These are phyloP conservation scores for Plemyria rubiginata DNA, from an alignment of 2,888 invertebrate species.

Conservation along the genomic window DNA sequence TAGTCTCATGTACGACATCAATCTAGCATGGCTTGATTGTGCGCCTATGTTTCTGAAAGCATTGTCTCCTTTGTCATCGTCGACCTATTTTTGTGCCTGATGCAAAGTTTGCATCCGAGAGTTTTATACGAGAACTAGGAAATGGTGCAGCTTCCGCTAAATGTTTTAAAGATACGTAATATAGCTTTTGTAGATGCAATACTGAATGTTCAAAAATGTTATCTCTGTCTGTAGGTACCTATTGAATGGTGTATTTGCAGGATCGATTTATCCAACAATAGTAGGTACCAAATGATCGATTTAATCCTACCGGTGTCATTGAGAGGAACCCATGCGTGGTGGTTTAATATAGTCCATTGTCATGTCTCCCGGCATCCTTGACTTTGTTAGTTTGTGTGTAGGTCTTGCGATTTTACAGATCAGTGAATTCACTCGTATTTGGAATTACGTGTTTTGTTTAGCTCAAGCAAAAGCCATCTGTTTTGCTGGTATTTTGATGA, in stretches of 20 bases:
- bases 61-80: constrained; percentile 27
- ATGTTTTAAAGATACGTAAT: background rate
- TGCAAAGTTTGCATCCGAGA: constrained; percentile 16
- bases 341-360: constrained; percentile 39
- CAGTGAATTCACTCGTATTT: constrained; percentile 37
- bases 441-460: constrained; percentile 41
- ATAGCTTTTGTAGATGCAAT: background rate
- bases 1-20: constrained; percentile 41
- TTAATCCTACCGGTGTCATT: constrained; percentile 31
- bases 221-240: too few species aligned
- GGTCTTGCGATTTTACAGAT: constrained; percentile 50
- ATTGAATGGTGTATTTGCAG: background rate
- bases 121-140: background rate
- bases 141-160: background rate
- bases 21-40: constrained; percentile 34
- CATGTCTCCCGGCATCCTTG: constrained; percentile 41
- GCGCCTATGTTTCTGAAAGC: constrained; percentile 36
- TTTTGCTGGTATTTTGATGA: constrained; percentile 44
- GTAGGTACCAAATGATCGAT: constrained; percentile 29
- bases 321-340: constrained; percentile 39
- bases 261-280: constrained; percentile 30
- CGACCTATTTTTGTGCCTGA: constrained; percentile 21
- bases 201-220: background rate
- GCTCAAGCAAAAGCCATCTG: constrained; percentile 40
- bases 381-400: constrained; percentile 43